These are phyloP conservation scores for Troilus luridus DNA, from an alignment of 2,888 invertebrate species.

Conservation along the genomic window DNA sequence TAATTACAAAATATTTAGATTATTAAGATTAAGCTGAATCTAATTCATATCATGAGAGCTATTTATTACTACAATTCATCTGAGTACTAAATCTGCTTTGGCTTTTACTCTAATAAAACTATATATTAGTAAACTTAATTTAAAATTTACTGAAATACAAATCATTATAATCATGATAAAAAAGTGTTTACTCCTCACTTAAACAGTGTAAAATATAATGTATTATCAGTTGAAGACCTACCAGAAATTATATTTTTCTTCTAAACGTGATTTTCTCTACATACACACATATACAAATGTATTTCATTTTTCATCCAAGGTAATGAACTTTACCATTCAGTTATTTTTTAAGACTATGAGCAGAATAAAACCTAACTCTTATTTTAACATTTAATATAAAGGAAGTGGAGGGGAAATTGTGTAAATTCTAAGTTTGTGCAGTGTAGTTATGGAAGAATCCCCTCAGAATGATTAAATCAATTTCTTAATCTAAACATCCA, in stretches of 20 bases:
- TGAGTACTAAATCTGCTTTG: conserved; percentile 19
- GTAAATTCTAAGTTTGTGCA: conserved; percentile 42
- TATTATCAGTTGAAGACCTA: background rate
- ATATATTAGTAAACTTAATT: conserved; percentile 23
- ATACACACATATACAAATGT: background rate
- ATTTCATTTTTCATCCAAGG: background rate
- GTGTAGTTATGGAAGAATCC: conserved; percentile 14
- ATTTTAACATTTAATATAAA: background rate
- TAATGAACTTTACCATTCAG: background rate
- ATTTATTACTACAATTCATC: background rate
- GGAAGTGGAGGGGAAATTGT: conserved; percentile 16
- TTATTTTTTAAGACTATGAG: background rate
- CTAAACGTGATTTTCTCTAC: background rate
- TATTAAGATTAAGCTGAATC: background rate
- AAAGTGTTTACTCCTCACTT: background rate
- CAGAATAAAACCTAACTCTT: conserved; percentile 8
- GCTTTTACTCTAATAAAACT: conserved; percentile 18
- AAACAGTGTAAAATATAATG: background rate
- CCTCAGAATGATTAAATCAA: background rate
- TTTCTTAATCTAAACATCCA: conserved; percentile 33
- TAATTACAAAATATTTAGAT: conserved; percentile 3
- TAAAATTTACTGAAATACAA: background rate
- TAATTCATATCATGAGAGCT: background rate
- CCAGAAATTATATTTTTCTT: background rate
- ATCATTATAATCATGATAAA: background rate